Evolutionary conservation across 2,797 vertebrate genomes (phyloP), one percentile per base, ranked within the genome.

Genomic region (Mus spretus): DNA sequence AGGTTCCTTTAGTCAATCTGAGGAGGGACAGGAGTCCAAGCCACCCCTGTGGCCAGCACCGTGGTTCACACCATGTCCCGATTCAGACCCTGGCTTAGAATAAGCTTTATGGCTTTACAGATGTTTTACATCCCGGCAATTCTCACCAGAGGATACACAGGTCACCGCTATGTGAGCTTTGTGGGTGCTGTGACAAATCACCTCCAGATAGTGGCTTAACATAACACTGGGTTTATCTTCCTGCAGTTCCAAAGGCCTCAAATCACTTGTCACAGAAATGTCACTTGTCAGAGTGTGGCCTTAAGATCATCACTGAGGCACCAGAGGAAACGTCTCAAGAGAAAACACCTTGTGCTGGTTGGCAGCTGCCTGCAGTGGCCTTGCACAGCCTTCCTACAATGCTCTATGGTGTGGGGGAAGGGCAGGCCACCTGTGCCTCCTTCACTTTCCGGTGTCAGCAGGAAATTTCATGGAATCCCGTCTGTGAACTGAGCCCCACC

Each of bases 111-210:
- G 17, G 70, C 44, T 28, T 55, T 50, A 0, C 37, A 5, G 5
- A 22, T 77, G 75, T 13, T 20, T 2, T 47, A 9, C 1, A 0
- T 55, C 34, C 47, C 65, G 0, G 0, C 47, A 47, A 15, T 31
- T 40, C 31, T 34, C 12, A 1, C 0, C 8, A 55, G 94, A 22
- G 75, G 40, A n/a, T 31, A 28, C 34, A 0, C 5, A 22, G 7
- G 50, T 65, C 34, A 3, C 2, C 19, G 14, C 55, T 0, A 1
- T 0, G 1, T 34, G 8, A 6, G 37, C 17, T 40, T 14, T 11
- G 0, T 10, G 17, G 63, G 15, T 6, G 63, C 72, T 40, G 1
- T 1, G 20, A 24, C 17, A 7, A 4, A 4, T 4, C 34, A 28
- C 44, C 28, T 13, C 11, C 57, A 28, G 40, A 22, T 0, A 2